Base-by-base conservation (phyloP, 2,113 vertebrate genomes). In the Mus pahari region DNA sequence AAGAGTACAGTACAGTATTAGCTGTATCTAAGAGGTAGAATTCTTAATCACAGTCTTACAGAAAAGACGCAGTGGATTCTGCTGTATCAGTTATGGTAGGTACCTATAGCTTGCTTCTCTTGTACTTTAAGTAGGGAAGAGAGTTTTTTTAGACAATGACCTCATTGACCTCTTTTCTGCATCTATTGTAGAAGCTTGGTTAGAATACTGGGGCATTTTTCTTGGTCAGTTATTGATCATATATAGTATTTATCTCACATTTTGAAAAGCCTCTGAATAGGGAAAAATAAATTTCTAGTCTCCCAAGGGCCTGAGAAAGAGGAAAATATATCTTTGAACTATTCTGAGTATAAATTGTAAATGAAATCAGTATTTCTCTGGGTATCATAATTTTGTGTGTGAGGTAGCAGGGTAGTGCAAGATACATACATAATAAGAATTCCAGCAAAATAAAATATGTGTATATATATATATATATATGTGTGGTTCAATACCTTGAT, bases 11-110 rank as follows among this genome's bases (percentile, higher is more conserved):
- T 93, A 94, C 33, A 97, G 71, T 94, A 86, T 78, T 53, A 91
- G 94, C 91, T 73, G 78, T 91, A 95, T 68, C 0, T 22, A 84
- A 97, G 98, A 98, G 98, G 98, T 98, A 98, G 98, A 96, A 95
- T 94, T 97, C 77, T 97, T 96, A 94, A 94, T 97, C 95, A 96
- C 97, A 98, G 97, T 97, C 98, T 98, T 92, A 53, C 45, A 82
- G 89, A 97, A 96, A 97, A 97, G 92, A 70, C 90, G 95, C 58
- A 98, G 92, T 64, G 66, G 94, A 95, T 92, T 95, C 68, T 91
- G 97, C 77, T 39, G 42, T 88, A 74, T 58, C 5, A 11, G 7
- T 86, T 73, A 1, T 3, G 10, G 71, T 92, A 83, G 8, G 68
- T 91, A 81, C 64, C 50, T 94, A 14, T 2, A 96, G 26, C 86